phyloP scores from a whole-genome alignment of 2,888 invertebrate species.

The Amphipyra berbera region DNA sequence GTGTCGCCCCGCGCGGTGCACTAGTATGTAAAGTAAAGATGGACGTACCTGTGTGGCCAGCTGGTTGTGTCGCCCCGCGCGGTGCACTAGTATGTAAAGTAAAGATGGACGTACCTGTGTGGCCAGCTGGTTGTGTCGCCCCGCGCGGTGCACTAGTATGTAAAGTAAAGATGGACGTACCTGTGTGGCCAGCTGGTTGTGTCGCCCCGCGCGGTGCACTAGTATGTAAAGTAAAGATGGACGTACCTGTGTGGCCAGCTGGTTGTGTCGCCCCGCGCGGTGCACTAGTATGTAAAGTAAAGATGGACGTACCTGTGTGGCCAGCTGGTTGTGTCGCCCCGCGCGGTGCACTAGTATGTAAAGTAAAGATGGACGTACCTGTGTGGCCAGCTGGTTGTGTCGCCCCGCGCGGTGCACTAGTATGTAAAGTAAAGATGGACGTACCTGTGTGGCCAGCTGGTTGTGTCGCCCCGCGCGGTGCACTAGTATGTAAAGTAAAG shows the following conservation, averaged over 20 bases:
- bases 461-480: constrained; percentile 60
- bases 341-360: constrained; percentile 66
- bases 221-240: neutral
- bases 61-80: constrained; percentile 13
- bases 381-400: neutral
- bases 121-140: neutral
- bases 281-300: constrained; percentile 65
- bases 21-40: constrained; percentile 32
- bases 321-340: neutral
- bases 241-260: constrained; percentile 13
- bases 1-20: constrained; percentile 63
- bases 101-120: constrained; percentile 18
- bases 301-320: constrained; percentile 15
- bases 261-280: constrained; percentile 36
- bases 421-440: neutral
- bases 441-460: constrained; percentile 14
- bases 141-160: constrained; percentile 66
- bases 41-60: constrained; percentile 14
- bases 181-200: neutral
- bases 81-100: constrained; percentile 65
- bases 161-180: constrained; percentile 9
- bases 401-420: constrained; percentile 66
- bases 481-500: constrained; percentile 49
- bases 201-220: constrained; percentile 66
- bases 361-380: constrained; percentile 18